These are phyloP conservation scores for Chouioia cunea DNA, from an alignment of 2,888 invertebrate species.

Conservation along the genomic window DNA sequence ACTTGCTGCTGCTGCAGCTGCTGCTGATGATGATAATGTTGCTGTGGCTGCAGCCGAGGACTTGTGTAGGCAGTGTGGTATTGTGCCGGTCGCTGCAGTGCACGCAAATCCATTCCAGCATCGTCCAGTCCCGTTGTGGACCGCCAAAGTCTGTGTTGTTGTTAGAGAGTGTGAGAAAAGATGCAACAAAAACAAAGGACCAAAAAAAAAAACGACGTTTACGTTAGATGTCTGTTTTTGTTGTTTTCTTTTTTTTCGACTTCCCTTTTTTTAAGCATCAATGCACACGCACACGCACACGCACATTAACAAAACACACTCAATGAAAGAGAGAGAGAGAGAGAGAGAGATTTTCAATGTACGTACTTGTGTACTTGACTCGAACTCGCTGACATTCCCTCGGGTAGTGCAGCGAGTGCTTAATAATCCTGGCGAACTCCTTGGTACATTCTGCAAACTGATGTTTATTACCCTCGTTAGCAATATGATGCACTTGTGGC, in stretches of 20 bases:
- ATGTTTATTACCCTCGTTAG: too few relatives aligned
- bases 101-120: conserved; percentile 68
- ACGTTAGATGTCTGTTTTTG: too few relatives aligned
- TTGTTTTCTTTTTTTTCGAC: too few relatives aligned
- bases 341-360: background rate
- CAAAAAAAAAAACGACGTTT: background rate
- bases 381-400: conserved; percentile 67
- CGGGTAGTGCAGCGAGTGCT: conserved; percentile 19
- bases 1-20: conserved; percentile 54
- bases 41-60: conserved; percentile 37
- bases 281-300: background rate
- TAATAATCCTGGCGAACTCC: too few relatives aligned
- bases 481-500: too few relatives aligned
- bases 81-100: conserved; percentile 45
- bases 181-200: conserved; percentile 21
- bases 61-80: conserved; percentile 60
- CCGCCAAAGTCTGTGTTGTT: conserved; percentile 61
- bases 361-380: conserved; percentile 60
- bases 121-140: conserved; percentile 68
- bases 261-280: too few relatives aligned
- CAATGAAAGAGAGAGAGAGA: background rate
- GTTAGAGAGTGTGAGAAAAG: background rate
- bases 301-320: background rate
- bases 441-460: too few relatives aligned
- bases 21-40: conserved; percentile 48